Base-by-base conservation (phyloP, 2,888 invertebrate genomes). In the Agrochola circellaris region DNA sequence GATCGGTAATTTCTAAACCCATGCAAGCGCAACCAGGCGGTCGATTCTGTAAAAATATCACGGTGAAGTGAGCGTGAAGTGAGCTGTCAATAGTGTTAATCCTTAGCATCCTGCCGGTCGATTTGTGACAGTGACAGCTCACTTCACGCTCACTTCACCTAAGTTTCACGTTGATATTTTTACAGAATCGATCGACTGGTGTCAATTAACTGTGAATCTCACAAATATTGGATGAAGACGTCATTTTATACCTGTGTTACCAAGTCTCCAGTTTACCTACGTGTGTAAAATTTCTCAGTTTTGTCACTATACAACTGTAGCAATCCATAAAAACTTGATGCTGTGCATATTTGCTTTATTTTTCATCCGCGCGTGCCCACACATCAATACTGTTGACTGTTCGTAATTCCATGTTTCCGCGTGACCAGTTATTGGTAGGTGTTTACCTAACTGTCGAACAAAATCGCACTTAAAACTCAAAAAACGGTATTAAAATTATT, bases 391-490 rank as follows among this genome's bases (percentile, higher is more conserved):
- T 88, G 42, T 89, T 89, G 89, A 90, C 91, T 85, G 88, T 91
- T 87, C 89, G 89, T 92, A 91, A 93, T 91, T 91, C 93, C 87
- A 87, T 91, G 92, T 93, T 93, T 93, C 92, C 91, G 89, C 84
- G 88, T 89, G 73, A 81, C 89, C 86, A 84, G 89, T 87, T 90
- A 92, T 91, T 92, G 92, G 92, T 91, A 91, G 91, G 88, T 93
- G 92, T 95, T 94, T 94, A 90, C 81, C 82, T 95, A 94, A 94
- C 94, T 93, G 94, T 92, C 87, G 89, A 91, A 93, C 65, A 80
- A 95, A 91, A 95, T 92, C 89, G 87, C 92, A 90, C 93, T 93
- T 90, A 92, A 91, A 86, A 93, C 92, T 91, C 87, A 91, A 91
- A 94, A 88, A 87, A 94, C 93, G 91, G 93, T 90, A 88, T 93